These are phyloP conservation scores for Anhinga rufa DNA, from an alignment of 2,113 vertebrate genomes.

Conservation along the genomic window DNA sequence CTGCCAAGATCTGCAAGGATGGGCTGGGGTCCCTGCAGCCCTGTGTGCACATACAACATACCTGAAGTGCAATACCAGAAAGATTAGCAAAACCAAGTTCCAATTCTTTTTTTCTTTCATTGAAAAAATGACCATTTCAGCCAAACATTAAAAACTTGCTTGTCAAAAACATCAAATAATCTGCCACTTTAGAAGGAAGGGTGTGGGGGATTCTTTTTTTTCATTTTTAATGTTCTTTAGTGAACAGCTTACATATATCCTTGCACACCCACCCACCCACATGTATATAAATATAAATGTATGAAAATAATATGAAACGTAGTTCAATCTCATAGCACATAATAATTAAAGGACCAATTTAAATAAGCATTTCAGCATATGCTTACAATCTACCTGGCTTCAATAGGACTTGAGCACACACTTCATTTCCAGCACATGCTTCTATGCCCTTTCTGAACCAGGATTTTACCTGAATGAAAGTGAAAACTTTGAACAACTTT, in stretches of 20 bases:
- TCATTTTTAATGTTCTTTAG: background rate
- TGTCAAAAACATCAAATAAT: conserved; percentile 6
- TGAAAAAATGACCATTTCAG: background rate
- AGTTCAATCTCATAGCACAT: conserved; percentile 48
- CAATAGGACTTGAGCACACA: conserved; percentile 1
- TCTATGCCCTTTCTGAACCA: background rate
- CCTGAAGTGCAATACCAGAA: background rate
- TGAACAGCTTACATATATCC: conserved; percentile 29
- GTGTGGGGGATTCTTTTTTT: background rate
- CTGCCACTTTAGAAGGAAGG: background rate
- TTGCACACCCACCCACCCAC: conserved; percentile 1
- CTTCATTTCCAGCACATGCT: conserved; percentile 23
- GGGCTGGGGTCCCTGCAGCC: background rate
- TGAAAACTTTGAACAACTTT: background rate
- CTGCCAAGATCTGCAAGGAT: background rate
- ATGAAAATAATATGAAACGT: background rate
- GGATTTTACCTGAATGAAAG: conserved; percentile 41
- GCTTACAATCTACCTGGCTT: conserved; percentile 49
- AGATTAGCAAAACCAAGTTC: background rate
- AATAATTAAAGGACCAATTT: conserved; percentile 50
- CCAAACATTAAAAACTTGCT: background rate
- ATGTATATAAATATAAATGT: background rate
- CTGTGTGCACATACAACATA: background rate
- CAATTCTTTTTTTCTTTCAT: background rate
- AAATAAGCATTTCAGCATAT: conserved; percentile 55